A percentile compares a stretch with the other conserved stretches of the same genome.
phyloP scores from a whole-genome alignment of 2,113 vertebrate genomes.

The Orcinus orca region DNA sequence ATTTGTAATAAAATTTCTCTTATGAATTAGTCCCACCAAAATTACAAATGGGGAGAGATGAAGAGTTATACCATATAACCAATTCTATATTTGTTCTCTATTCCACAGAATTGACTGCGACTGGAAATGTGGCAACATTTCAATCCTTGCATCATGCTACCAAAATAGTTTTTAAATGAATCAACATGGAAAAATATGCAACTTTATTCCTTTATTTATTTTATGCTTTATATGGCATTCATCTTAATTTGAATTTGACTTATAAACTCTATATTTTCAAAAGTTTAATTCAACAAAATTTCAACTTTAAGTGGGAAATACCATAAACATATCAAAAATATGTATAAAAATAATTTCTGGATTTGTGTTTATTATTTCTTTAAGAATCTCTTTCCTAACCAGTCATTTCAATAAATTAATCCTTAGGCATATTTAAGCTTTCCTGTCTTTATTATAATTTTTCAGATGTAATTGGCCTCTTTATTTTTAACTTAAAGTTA shows the following conservation, averaged over 20 bases:
- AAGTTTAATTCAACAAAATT: background rate
- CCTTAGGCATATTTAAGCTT: slow-evolving; percentile 59
- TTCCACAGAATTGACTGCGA: slow-evolving; percentile 65
- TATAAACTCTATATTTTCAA: background rate
- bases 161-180: slow-evolving; percentile 15
- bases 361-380: slow-evolving; percentile 37
- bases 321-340: background rate
- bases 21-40: background rate
- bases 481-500: background rate
- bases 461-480: background rate
- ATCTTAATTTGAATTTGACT: slow-evolving; percentile 46
- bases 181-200: background rate
- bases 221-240: background rate
- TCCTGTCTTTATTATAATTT: slow-evolving; percentile 60
- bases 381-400: slow-evolving; percentile 43
- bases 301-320: background rate
- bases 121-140: slow-evolving; percentile 33
- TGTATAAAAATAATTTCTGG: slow-evolving; percentile 16
- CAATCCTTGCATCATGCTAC: background rate
- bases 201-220: slow-evolving; percentile 37
- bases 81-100: slow-evolving; percentile 7
- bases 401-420: slow-evolving; percentile 73
- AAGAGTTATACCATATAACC: background rate
- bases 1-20: background rate
- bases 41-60: background rate